Conservation (phyloP, 2,888 invertebrate genomes). For the Leucoptera coffeella region DNA sequence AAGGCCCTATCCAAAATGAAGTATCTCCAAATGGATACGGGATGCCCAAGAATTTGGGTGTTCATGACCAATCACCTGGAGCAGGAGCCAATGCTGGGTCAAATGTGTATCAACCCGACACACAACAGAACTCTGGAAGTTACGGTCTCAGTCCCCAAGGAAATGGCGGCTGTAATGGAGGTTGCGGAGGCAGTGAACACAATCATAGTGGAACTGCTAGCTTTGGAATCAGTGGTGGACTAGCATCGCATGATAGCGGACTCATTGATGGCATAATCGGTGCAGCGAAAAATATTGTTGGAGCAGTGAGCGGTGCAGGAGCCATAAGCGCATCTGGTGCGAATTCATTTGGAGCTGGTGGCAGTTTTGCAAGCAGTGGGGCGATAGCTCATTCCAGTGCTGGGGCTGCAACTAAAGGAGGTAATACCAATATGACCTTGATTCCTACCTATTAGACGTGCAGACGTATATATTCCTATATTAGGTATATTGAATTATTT, state of each 20-base stretch:
- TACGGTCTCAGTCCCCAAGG: constrained; percentile 12
- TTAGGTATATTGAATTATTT: too few species aligned
- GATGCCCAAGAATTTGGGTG: not conserved
- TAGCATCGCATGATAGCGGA: constrained; percentile 3
- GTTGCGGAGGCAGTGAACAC: constrained; percentile 7
- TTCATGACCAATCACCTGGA: constrained; percentile 8
- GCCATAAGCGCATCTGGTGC: constrained; percentile 10
- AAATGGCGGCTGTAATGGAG: constrained; percentile 12
- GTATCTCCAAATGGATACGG: not conserved
- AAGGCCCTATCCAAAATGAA: constrained; percentile 2
- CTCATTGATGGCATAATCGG: constrained; percentile 12
- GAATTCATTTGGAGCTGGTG: constrained; percentile 9
- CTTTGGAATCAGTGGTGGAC: constrained; percentile 6
- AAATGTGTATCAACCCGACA: constrained; percentile 6
- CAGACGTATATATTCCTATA: too few species aligned
- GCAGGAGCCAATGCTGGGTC: constrained; percentile 9
- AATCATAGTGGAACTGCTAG: constrained; percentile 7
- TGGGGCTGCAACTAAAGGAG: constrained; percentile 28
- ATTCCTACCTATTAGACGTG: too few species aligned
- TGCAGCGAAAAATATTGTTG: constrained; percentile 19
- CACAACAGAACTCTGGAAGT: constrained; percentile 4
- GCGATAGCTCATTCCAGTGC: constrained; percentile 27
- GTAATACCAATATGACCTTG: too few species aligned
- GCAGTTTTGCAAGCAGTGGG: constrained; percentile 24
- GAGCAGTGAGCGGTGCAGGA: constrained; percentile 10